These are phyloP conservation scores for Oncorhynchus tshawytscha DNA, from an alignment of 2,113 vertebrate genomes.

Conservation along the genomic window DNA sequence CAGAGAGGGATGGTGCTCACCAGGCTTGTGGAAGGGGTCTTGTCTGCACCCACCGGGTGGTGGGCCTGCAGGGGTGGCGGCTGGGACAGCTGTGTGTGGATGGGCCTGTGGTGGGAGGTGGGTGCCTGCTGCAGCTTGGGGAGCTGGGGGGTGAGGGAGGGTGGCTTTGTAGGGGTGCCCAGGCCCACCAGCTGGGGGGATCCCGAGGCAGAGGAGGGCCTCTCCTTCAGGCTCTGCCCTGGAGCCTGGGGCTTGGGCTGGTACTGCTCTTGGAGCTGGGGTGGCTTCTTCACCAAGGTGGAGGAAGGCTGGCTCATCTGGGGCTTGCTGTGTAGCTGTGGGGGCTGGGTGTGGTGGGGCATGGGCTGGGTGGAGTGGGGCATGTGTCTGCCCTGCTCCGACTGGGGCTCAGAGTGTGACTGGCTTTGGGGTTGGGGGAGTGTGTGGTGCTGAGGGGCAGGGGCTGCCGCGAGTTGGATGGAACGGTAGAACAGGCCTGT, in stretches of 20 bases:
- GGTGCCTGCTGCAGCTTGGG: slow-evolving; percentile 95
- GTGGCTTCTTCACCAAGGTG: slow-evolving; percentile 80
- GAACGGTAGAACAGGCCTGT: slow-evolving; percentile 96
- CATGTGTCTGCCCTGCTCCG: slow-evolving; percentile 61
- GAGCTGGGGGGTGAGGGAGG: slow-evolving; percentile 82
- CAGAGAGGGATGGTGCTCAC: slow-evolving; percentile 66
- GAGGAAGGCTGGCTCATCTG: slow-evolving; percentile 80
- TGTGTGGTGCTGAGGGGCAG: slow-evolving; percentile 71
- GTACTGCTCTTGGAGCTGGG: slow-evolving; percentile 73
- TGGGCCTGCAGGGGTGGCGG: slow-evolving; percentile 82
- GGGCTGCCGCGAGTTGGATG: slow-evolving; percentile 63
- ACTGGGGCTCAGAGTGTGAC: slow-evolving; percentile 27
- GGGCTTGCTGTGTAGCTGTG: slow-evolving; percentile 65
- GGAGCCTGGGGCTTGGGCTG: slow-evolving; percentile 55
- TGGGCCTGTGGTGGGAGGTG: slow-evolving; percentile 90
- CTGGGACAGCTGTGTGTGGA: slow-evolving; percentile 87
- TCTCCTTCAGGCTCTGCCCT: slow-evolving; percentile 74
- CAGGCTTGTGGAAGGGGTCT: slow-evolving; percentile 81
- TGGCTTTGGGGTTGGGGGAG: neutral
- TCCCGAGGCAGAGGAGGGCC: slow-evolving; percentile 65
- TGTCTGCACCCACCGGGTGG: slow-evolving; percentile 86
- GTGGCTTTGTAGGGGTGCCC: slow-evolving; percentile 77
- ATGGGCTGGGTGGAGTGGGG: slow-evolving; percentile 20
- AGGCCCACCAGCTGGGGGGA: slow-evolving; percentile 47
- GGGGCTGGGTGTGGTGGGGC: slow-evolving; percentile 29